Base-by-base conservation (phyloP, 2,113 vertebrate species). In the Craseonycteris thonglongyai region DNA sequence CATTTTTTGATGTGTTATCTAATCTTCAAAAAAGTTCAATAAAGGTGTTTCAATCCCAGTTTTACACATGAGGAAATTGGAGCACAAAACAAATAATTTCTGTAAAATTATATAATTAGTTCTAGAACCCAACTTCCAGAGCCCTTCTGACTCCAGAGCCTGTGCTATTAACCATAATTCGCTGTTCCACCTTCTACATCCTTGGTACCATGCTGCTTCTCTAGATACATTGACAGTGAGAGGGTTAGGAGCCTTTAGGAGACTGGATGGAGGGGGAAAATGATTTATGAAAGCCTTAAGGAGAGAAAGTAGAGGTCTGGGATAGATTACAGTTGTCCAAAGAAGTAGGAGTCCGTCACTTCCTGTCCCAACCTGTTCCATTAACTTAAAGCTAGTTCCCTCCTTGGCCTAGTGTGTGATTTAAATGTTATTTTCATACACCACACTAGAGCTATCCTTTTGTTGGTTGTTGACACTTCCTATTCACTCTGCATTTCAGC, bases 21-120 rank as follows among this genome's bases (percentile, higher is more conserved):
- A 22, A 76, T 88, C 76, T 95, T 72, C 30, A 90, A 69, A 96
- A 74, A 28, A 92, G 6, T 45, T 4, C 69, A 94, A 8, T 90
- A 35, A 81, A 66, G 49, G 3, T 81, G 24, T 61, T 93, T 90
- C 71, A 59, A 71, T 83, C 63, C 61, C 11, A 63, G 24, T 93
- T 85, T 90, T 88, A 90, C 33, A 93, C 59, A 54, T 89, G 30
- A 91, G 59, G 59, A 93, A 79, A 71, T 30, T 47, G n/a, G 24
- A 59, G 5, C 75, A 92, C 28, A 87, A 76, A 66, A 8, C 84
- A 74, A 66, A 14, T 92, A 59, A 66, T 76, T 89, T 75, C 26
- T 51, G 65, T 89, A 47, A 80, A 16, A 74, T 80, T 63, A 54
- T 59, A 35, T 1, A 40, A 3, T 76, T 42, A 80, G 28, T 66